Percentiles rank a stretch among this genome's conserved stretches.
Conservation (phyloP, 2,888 invertebrate species). For the Cerastoderma edule region DNA sequence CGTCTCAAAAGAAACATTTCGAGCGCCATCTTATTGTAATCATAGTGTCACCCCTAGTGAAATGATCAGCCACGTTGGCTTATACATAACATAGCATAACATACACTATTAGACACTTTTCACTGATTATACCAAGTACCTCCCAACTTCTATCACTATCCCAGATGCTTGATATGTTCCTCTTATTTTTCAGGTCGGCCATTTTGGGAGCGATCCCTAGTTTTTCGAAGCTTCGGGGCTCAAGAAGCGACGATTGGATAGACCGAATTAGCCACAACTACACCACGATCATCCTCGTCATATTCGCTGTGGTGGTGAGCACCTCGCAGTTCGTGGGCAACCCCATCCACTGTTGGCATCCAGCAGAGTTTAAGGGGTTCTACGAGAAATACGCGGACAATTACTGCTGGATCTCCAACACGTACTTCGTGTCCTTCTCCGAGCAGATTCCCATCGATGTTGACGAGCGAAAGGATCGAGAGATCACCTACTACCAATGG, state of each 20-base stretch:
- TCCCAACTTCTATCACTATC: not conserved
- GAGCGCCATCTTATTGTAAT: too few relatives aligned
- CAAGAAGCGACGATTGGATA: conserved; percentile 77
- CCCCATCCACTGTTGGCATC: conserved; percentile 77
- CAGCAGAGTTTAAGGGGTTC: conserved; percentile 72
- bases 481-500: conserved; percentile 76
- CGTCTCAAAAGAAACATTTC: too few relatives aligned
- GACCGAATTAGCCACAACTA: conserved; percentile 76
- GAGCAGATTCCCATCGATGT: conserved; percentile 67
- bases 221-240: conserved; percentile 71
- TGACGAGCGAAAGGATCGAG: conserved; percentile 61
- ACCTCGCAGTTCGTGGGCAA: conserved; percentile 76
- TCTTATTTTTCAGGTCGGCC: conserved; percentile 65
- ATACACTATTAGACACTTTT: too few relatives aligned
- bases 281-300: conserved; percentile 71
- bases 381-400: conserved; percentile 73
- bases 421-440: conserved; percentile 72
- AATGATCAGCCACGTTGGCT: too few relatives aligned
- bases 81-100: not conserved
- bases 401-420: conserved; percentile 76
- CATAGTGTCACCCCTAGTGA: not conserved
- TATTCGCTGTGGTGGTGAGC: conserved; percentile 76
- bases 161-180: not conserved
- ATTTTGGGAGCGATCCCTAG: conserved; percentile 71
- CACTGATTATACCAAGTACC: not conserved